phyloP scores from a whole-genome alignment of 2,888 invertebrate species.

The Dastarcus helophoroides region DNA sequence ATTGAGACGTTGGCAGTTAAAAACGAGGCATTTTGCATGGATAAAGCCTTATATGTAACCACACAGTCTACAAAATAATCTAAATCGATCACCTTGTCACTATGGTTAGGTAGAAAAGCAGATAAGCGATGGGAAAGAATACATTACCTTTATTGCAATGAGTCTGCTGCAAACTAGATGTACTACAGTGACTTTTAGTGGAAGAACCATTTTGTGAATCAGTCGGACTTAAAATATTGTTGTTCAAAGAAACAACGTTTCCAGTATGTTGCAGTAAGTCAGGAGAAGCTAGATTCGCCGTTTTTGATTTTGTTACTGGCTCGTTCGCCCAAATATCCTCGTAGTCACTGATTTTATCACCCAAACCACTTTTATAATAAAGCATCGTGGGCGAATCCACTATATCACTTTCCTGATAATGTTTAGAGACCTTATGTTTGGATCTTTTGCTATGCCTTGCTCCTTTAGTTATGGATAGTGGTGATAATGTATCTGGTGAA shows the following conservation, averaged over 20 bases:
- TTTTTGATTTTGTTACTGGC: slow-evolving; percentile 32
- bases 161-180: too few relatives aligned
- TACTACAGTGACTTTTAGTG: too few relatives aligned
- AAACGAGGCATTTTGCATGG: too few relatives aligned
- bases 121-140: too few relatives aligned
- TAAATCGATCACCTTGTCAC: too few relatives aligned
- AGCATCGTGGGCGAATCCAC: slow-evolving; percentile 70
- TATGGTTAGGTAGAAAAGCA: too few relatives aligned
- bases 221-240: slow-evolving; percentile 38
- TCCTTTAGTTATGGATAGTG: slow-evolving; percentile 42
- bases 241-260: slow-evolving; percentile 46
- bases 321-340: slow-evolving; percentile 79
- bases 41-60: too few relatives aligned
- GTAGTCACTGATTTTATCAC: slow-evolving; percentile 89
- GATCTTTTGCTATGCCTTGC: slow-evolving; percentile 36
- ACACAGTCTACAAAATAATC: too few relatives aligned
- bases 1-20: too few relatives aligned
- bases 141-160: too few relatives aligned
- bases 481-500: slow-evolving; percentile 37
- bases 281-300: slow-evolving; percentile 27
- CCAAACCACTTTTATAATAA: slow-evolving; percentile 76
- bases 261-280: slow-evolving; percentile 37
- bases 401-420: slow-evolving; percentile 72
- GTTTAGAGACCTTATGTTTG: slow-evolving; percentile 54
- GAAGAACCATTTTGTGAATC: slow-evolving; percentile 22